Evolutionary conservation across 53 echinoderm and acorn worm species (phyloP).

Genomic region (Temnopleurus reevesii): DNA sequence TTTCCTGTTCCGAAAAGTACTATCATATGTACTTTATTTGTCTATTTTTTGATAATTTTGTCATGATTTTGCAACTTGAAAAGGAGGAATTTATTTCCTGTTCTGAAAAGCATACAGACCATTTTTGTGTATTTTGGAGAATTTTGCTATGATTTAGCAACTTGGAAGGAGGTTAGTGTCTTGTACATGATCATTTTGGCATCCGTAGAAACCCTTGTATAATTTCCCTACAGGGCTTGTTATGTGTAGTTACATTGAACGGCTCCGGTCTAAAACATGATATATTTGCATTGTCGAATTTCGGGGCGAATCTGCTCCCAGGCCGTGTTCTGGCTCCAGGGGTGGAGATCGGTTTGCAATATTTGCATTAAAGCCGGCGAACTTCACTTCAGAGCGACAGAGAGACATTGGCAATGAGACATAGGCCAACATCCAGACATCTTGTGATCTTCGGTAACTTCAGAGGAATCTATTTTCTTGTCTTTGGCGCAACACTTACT

Average conservation of each 20-base stretch:
- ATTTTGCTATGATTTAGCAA: no score
- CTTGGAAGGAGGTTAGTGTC: no score
- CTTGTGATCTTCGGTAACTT: background rate
- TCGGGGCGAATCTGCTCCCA: background rate
- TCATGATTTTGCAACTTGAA: no score
- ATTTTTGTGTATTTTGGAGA: background rate
- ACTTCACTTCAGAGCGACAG: background rate
- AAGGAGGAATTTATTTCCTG: no score
- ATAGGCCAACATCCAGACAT: background rate
- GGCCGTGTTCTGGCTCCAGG: background rate
- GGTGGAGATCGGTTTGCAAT: slow-evolving; percentile 2
- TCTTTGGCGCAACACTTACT: background rate
- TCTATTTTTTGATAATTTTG: no score
- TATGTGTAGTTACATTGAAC: background rate
- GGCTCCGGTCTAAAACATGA: background rate
- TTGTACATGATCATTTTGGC: no score
- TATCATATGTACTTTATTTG: no score
- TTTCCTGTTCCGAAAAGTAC: no score
- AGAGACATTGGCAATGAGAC: background rate
- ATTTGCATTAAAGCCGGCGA: background rate
- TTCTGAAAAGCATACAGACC: no score
- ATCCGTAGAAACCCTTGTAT: no score
- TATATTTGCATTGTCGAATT: background rate
- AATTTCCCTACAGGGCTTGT: background rate
- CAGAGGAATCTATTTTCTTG: background rate